Percentiles rank a stretch among this genome's conserved stretches.
Evolutionary conservation across 2,113 vertebrate genomes (phyloP).

Genomic region (Ptilonorhynchus violaceus): DNA sequence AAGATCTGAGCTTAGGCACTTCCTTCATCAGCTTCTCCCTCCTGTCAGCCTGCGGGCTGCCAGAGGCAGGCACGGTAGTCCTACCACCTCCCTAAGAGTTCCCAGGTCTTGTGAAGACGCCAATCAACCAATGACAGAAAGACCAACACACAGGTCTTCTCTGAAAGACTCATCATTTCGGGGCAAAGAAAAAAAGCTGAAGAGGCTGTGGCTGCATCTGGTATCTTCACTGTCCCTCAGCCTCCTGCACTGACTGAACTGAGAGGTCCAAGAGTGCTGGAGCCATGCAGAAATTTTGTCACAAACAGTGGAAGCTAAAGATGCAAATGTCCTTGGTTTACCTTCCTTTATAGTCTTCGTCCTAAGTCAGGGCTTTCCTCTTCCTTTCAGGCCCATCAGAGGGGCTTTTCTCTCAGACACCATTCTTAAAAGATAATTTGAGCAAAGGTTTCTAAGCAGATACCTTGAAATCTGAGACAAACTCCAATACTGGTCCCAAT

Average conservation of each 20-base stretch:
- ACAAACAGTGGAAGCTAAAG: not conserved
- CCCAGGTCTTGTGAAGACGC: not conserved
- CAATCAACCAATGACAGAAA: not conserved
- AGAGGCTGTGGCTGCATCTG: not conserved
- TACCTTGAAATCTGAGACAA: constrained; percentile 11
- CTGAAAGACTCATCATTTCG: not conserved
- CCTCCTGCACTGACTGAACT: not conserved
- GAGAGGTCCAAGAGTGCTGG: rapidly evolving
- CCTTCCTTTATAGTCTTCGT: not conserved
- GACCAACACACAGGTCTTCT: not conserved
- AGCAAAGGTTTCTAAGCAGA: not conserved
- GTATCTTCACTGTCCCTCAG: not conserved
- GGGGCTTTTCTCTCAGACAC: not conserved
- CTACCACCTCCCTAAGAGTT: not conserved
- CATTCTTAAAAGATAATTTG: not conserved
- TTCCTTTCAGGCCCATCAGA: not conserved
- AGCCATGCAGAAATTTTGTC: rapidly evolving
- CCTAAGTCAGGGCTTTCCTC: not conserved
- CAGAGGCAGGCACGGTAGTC: not conserved
- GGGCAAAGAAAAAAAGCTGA: not conserved
- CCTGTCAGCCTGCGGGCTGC: not conserved
- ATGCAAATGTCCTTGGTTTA: not conserved
- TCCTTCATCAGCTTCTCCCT: not conserved
- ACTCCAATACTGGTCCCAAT: not conserved
- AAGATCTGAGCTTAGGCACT: constrained; percentile 23